Evolutionary conservation across 2,888 invertebrate species (phyloP), one percentile per base, ranked within the genome.

Genomic region (Agrochola macilenta): DNA sequence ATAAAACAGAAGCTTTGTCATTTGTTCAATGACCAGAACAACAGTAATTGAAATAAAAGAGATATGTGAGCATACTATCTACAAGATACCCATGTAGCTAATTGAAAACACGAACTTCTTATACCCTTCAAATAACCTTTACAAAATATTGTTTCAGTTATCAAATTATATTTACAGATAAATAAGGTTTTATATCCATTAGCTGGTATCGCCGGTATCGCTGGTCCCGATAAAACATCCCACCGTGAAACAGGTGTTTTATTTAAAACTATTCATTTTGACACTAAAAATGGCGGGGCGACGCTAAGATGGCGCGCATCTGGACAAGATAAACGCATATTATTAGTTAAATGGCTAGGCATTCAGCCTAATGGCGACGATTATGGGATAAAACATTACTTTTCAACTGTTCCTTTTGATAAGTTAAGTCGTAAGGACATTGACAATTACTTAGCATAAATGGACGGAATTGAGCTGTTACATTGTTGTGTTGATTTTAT

Each of bases 261-360:
- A 79, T 83, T 79, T 74, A 74, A 83, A 80, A 84, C 60, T 69
- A 82, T 84, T 77, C 79, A 80, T 80, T 85, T 81, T 86, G 84
- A 86, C 82, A 84, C 76, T 76, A 72, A 75, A 79, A 84, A 82
- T 71, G 65, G 76, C 74, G 75, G 58, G 23, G 1, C 7, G 58
- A 70, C 71, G 74, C 52, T 74, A 84, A 82, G 79, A 86, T 79
- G 84, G 77, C 84, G 72, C 61, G 52, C 74, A 77, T 76, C 75
- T 76, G 84, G 77, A 76, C 72, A 82, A 70, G 86, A 82, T 86
- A 86, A 86, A 76, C 69, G 58, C 63, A 65, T 76, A 73, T 82
- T 86, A 84, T 86, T 84, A 76, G 77, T 80, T 76, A 79, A 79
- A 82, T 78, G 87, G 76, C 79, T 82, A 86, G 79, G 74, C 82